Evolutionary conservation across 2,888 invertebrate species (phyloP).

Genomic region (Empis stercorea): DNA sequence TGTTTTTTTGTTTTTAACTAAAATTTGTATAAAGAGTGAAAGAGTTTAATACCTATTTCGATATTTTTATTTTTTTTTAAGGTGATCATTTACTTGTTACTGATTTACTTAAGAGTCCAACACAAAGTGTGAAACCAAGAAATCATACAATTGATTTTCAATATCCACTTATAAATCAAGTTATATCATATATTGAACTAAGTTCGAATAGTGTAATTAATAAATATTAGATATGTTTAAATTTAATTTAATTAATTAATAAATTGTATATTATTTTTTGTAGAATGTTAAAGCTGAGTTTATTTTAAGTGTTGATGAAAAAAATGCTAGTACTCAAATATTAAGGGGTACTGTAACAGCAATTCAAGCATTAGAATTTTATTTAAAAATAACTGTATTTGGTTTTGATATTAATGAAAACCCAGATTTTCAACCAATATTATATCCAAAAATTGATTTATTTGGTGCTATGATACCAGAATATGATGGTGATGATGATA

Average conservation of each 20-base stretch:
- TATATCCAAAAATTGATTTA: constrained; percentile 21
- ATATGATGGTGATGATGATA: constrained; percentile 3
- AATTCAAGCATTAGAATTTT: constrained; percentile 16
- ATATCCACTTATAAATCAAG: constrained; percentile 20
- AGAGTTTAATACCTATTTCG: no score
- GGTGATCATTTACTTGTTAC: constrained; percentile 26
- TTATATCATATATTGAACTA: constrained; percentile 27
- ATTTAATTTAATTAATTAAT: neutral
- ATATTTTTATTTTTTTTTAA: neutral
- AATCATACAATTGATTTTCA: constrained; percentile 23
- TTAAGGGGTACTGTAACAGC: constrained; percentile 20
- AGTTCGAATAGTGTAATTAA: constrained; percentile 23
- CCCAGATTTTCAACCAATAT: constrained; percentile 18
- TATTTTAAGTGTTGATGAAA: constrained; percentile 5
- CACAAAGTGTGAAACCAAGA: constrained; percentile 13
- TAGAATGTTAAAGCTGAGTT: constrained; percentile 26
- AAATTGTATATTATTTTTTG: constrained; percentile 2
- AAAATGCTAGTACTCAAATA: neutral
- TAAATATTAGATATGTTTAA: neutral
- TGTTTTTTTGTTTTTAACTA: no score
- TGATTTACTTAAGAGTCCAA: constrained; percentile 23
- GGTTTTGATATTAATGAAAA: constrained; percentile 21
- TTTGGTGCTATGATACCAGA: constrained; percentile 17
- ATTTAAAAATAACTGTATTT: constrained; percentile 23
- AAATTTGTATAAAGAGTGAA: no score